A percentile compares a stretch with the other conserved stretches of the same genome.
These are phyloP conservation scores for Brachyalestes nurse DNA, from an alignment of 2,797 vertebrate species.

Conservation along the genomic window DNA sequence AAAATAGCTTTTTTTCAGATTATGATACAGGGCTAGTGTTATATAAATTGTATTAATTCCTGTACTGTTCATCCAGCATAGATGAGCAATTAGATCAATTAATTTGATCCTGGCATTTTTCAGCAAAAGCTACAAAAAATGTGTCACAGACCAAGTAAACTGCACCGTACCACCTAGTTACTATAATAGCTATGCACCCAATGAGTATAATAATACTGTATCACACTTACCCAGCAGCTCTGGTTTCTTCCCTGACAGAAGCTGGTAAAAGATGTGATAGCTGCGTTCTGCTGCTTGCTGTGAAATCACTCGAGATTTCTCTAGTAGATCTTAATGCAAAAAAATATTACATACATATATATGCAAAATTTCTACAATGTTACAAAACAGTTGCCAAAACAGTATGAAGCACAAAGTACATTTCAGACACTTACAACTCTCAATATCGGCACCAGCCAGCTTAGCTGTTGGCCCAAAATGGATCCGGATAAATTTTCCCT, in stretches of 20 bases:
- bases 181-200: neutral
- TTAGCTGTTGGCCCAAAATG: constrained; percentile 78
- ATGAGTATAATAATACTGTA: neutral
- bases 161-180: neutral
- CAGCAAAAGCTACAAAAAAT: neutral
- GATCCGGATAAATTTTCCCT: constrained; percentile 83
- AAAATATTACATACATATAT: neutral
- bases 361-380: neutral
- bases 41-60: neutral
- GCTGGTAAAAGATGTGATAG: constrained; percentile 79
- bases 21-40: no score
- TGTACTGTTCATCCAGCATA: neutral
- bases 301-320: constrained; percentile 77
- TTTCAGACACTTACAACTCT: constrained; percentile 73
- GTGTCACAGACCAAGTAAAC: neutral
- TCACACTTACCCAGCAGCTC: constrained; percentile 68
- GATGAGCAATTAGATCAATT: no score
- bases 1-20: no score
- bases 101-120: neutral
- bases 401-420: neutral
- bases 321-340: constrained; percentile 69
- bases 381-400: neutral
- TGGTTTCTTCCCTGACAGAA: constrained; percentile 76
- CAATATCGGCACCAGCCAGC: constrained; percentile 75
- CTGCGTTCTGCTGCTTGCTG: constrained; percentile 74